Percentiles rank a stretch among this genome's conserved stretches.
Evolutionary conservation across 1,140 invertebrate species (phyloP).

Genomic region (Phenacoccus solenopsis): DNA sequence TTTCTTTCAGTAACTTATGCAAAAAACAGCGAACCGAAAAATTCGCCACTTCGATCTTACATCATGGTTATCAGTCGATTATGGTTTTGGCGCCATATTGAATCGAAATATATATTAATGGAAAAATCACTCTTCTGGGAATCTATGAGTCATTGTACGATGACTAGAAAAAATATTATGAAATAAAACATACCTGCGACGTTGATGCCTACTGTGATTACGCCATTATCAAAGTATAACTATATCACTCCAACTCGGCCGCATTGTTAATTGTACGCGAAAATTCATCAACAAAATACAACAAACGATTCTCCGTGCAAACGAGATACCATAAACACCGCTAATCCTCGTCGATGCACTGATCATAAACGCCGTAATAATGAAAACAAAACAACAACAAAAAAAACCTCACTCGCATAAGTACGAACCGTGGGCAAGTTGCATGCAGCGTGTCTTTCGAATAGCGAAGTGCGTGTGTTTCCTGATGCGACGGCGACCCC

Average conservation of each 20-base stretch:
- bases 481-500: slow-evolving; percentile 9
- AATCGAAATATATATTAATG: no score
- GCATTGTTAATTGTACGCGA: background rate
- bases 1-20: no score
- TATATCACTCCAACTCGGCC: background rate
- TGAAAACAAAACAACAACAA: background rate
- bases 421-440: slow-evolving; percentile 1
- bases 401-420: background rate
- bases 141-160: no score
- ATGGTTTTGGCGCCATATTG: no score
- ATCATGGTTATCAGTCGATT: no score
- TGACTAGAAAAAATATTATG: no score
- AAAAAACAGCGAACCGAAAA: no score
- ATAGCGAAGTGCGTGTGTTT: slow-evolving; percentile 14
- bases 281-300: background rate
- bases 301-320: background rate
- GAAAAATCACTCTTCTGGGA: no score
- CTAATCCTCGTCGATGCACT: background rate
- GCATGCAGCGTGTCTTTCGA: slow-evolving; percentile 9
- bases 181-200: background rate
- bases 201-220: no score
- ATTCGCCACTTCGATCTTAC: no score
- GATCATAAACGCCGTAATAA: background rate
- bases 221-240: no score
- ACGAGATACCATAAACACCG: background rate